phyloP scores from a whole-genome alignment of 2,113 vertebrate genomes.

The Formicarius rufipectus region DNA sequence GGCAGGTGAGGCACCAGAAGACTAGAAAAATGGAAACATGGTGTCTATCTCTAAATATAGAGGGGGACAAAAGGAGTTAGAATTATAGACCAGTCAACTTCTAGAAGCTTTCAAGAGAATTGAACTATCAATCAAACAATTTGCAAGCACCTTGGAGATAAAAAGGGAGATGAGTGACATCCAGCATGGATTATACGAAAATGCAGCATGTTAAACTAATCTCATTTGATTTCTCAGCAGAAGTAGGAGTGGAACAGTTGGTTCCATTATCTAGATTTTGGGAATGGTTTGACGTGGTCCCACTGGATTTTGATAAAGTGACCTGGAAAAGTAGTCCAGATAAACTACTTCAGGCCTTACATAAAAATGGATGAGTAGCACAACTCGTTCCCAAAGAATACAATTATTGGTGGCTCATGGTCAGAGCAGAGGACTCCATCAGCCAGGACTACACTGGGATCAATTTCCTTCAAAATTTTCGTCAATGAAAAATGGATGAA shows the following conservation, averaged over 20 bases:
- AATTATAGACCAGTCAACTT: slow-evolving; percentile 38
- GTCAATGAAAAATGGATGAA: not conserved
- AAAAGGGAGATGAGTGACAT: slow-evolving; percentile 38
- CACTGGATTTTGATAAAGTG: not conserved
- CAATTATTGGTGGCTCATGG: not conserved
- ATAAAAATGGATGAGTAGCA: not conserved
- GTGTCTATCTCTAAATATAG: slow-evolving; percentile 4
- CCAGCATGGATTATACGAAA: not conserved
- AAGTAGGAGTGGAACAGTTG: not conserved
- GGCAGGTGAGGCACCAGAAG: slow-evolving; percentile 36
- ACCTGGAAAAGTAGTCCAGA: not conserved
- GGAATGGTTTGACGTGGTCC: not conserved
- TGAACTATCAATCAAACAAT: slow-evolving; percentile 29
- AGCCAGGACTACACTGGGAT: not conserved
- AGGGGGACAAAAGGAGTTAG: not conserved
- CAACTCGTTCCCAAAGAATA: not conserved
- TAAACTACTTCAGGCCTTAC: not conserved
- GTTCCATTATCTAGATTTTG: not conserved
- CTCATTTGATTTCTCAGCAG: not conserved
- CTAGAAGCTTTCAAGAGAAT: slow-evolving; percentile 12
- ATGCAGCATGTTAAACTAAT: not conserved
- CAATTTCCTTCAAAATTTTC: not conserved
- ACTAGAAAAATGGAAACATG: not conserved
- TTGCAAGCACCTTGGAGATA: slow-evolving; percentile 19
- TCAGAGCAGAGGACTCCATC: not conserved